Evolutionary conservation across 92 coral and sea anemone species (phyloP), one percentile per base, ranked within the genome.

Genomic region (Actinostola sp.): DNA sequence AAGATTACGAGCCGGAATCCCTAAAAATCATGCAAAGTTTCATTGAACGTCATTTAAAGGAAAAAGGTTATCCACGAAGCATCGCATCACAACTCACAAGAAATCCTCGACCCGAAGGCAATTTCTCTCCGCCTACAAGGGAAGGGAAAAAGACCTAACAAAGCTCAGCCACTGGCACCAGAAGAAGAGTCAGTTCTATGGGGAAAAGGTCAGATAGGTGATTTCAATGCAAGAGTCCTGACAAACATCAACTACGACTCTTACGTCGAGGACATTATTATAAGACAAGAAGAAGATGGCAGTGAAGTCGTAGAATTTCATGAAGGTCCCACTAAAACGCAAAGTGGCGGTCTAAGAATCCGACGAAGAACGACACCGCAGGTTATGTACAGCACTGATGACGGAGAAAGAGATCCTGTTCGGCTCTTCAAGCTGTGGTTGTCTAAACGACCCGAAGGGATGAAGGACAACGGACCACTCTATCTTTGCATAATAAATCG

Each of bases 401-500:
- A 75, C 26, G n/a, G n/a, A n/a, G n/a, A n/a, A n/a, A n/a, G n/a
- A n/a, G n/a, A n/a, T n/a, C n/a, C n/a, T n/a, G n/a, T 75, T 82
- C 46, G 69, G 63, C 52, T 76, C 23, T 86, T 81, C 71, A 87
- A 87, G 79, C 61, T 78, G 12, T 82, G 82, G 85, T 57, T 84
- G 43, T 69, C 77, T 28, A 70, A 79, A 68, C 75, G 86, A 25
- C 87, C 87, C 19, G 82, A 70, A 31, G 61, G 70, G 32, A 82
- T 78, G 85, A 77, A 78, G 57, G 57, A 65, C 83, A 66, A 38
- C 41, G 89, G 89, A 43, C 89, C 93, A 19, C 75, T 82, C 8
- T 81, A 77, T 59, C 52, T 82, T 7, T 29, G 71, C 46, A 76
- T 82, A 41, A 82, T 82, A 11, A 16, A 57, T 26, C 82, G 76